Percentiles rank a stretch among this genome's conserved stretches.
Evolutionary conservation across 2,113 vertebrate genomes (phyloP).

Genomic region (Emydura subglobosa): DNA sequence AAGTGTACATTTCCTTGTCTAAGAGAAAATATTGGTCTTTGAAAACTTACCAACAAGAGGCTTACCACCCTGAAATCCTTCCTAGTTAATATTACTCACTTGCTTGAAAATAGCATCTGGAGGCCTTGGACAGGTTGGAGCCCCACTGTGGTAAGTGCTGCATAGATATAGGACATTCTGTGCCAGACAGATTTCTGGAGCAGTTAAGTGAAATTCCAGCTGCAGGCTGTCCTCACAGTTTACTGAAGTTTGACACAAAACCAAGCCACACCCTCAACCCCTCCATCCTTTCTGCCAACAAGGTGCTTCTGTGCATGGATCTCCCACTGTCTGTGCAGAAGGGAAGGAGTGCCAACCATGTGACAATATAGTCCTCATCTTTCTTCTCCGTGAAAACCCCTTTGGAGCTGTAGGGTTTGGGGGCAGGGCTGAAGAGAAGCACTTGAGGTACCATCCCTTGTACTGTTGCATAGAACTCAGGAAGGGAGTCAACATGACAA

Average conservation of each 20-base stretch:
- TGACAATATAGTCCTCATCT: too few species aligned
- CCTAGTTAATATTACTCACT: neutral
- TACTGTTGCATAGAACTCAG: neutral
- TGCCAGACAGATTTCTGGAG: neutral
- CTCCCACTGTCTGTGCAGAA: too few species aligned
- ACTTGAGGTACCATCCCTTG: neutral
- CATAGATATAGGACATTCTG: neutral
- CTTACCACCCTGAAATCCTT: neutral
- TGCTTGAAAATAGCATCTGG: neutral
- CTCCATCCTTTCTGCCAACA: too few species aligned
- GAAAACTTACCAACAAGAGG: neutral
- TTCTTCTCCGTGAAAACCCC: neutral
- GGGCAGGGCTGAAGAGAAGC: neutral
- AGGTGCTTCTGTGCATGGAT: neutral
- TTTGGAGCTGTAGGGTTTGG: neutral
- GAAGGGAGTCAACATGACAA: neutral
- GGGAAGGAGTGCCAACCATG: too few species aligned
- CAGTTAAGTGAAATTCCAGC: neutral
- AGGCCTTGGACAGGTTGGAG: neutral
- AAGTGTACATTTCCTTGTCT: neutral
- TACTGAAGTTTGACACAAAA: neutral
- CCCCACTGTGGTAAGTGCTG: neutral
- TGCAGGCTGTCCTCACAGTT: neutral
- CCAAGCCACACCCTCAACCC: neutral
- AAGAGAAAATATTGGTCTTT: neutral